Evolutionary conservation across 2,113 vertebrate species (phyloP).

Genomic region (Tachysurus vachellii): DNA sequence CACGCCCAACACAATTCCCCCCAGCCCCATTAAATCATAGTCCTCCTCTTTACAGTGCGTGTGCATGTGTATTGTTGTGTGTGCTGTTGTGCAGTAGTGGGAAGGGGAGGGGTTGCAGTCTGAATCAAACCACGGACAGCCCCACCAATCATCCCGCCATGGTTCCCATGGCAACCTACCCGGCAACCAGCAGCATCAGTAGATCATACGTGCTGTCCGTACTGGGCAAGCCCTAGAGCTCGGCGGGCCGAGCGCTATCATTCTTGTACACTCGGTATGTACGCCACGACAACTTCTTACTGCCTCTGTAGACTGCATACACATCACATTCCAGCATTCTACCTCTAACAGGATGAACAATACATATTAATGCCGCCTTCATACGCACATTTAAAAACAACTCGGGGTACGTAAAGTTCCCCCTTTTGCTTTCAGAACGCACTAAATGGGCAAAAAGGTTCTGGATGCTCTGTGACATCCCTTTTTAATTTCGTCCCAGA

Average conservation of each 20-base stretch:
- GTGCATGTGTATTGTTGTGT: constrained; percentile 23
- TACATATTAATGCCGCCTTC: neutral
- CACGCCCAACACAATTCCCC: constrained; percentile 57
- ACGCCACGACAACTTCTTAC: neutral
- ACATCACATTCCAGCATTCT: neutral
- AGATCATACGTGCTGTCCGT: constrained; percentile 87
- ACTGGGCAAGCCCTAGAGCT: constrained; percentile 80
- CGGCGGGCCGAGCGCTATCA: constrained; percentile 63
- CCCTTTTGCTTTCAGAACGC: neutral
- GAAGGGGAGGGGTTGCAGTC: constrained; percentile 54
- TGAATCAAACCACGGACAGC: constrained; percentile 79
- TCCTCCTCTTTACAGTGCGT: constrained; percentile 79
- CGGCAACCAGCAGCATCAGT: constrained; percentile 86
- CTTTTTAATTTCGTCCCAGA: neutral
- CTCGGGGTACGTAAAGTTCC: neutral
- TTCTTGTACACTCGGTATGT: constrained; percentile 11
- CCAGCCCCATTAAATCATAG: constrained; percentile 63
- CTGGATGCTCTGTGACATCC: neutral
- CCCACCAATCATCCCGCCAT: constrained; percentile 85
- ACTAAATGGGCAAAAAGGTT: neutral
- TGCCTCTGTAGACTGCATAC: neutral
- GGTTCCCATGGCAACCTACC: constrained; percentile 90
- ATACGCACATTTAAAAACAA: no score
- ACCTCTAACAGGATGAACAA: neutral
- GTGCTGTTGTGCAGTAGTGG: constrained; percentile 23